These are phyloP conservation scores for Anthopleura xanthogrammica DNA, from an alignment of 92 coral and sea anemone species.

Conservation along the genomic window DNA sequence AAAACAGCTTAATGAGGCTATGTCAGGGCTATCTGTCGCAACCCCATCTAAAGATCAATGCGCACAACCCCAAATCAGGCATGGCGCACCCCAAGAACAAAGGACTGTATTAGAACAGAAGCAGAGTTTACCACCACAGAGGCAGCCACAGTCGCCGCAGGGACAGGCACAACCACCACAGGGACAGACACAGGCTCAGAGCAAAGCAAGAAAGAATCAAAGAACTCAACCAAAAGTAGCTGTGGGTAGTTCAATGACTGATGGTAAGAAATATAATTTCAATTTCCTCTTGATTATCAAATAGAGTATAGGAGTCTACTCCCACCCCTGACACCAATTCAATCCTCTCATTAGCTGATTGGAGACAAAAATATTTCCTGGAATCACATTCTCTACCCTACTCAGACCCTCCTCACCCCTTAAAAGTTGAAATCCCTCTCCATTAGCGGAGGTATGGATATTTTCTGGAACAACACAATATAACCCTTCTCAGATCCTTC, in stretches of 20 bases:
- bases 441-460: no score
- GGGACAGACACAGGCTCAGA: not conserved
- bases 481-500: no score
- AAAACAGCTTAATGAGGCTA: not conserved
- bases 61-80: not conserved
- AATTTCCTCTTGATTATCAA: no score
- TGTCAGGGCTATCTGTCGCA: not conserved
- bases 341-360: no score
- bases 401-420: no score
- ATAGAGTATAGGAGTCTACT: no score
- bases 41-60: not conserved
- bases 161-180: not conserved
- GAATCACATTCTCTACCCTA: no score
- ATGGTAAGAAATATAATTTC: not conserved
- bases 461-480: no score
- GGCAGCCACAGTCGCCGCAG: not conserved
- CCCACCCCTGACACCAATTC: no score
- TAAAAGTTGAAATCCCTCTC: no score
- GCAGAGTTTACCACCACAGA: slow-evolving; percentile 13
- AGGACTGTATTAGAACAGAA: not conserved
- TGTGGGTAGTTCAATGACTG: slow-evolving; percentile 27
- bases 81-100: not conserved
- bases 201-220: not conserved
- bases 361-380: no score
- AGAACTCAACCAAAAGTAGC: not conserved